Conservation (phyloP, 2,797 vertebrate species). For the Pseudochaenichthys georgianus region DNA sequence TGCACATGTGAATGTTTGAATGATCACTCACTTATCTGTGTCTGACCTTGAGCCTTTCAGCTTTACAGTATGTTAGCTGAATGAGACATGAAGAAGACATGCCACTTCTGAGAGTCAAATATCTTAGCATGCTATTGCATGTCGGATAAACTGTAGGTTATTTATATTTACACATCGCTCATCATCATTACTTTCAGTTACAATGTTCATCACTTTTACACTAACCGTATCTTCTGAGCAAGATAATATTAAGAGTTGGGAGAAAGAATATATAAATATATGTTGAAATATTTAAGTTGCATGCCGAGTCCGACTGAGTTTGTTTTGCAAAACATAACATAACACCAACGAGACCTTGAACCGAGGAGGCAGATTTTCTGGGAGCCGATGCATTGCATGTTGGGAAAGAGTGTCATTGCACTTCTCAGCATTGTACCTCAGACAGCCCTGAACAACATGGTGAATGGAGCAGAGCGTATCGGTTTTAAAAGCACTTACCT, state of each 20-base stretch:
- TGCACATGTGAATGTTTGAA: too few relatives aligned
- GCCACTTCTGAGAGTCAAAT: not conserved
- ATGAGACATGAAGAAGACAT: conserved; percentile 16
- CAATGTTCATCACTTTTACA: conserved; percentile 1
- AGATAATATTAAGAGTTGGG: not conserved
- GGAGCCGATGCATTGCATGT: conserved; percentile 12
- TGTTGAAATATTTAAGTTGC: not conserved
- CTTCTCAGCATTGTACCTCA: conserved; percentile 23
- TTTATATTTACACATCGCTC: conserved; percentile 17
- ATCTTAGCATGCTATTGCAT: not conserved
- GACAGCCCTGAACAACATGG: conserved; percentile 28
- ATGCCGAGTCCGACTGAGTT: not conserved
- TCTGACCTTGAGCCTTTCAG: conserved; percentile 2
- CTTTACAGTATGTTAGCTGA: conserved; percentile 1
- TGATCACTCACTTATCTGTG: not conserved
- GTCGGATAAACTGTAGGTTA: not conserved
- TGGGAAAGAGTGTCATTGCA: conserved; percentile 27
- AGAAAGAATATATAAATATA: conserved; percentile 5
- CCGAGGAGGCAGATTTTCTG: not conserved
- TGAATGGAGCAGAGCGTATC: conserved; percentile 19
- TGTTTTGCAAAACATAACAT: not conserved
- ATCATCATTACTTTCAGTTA: conserved; percentile 5
- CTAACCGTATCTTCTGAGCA: conserved; percentile 2
- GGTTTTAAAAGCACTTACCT: conserved; percentile 36
- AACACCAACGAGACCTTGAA: conserved; percentile 9